Evolutionary conservation across 2,888 invertebrate species (phyloP).

Genomic region (Limnephilus auricula): DNA sequence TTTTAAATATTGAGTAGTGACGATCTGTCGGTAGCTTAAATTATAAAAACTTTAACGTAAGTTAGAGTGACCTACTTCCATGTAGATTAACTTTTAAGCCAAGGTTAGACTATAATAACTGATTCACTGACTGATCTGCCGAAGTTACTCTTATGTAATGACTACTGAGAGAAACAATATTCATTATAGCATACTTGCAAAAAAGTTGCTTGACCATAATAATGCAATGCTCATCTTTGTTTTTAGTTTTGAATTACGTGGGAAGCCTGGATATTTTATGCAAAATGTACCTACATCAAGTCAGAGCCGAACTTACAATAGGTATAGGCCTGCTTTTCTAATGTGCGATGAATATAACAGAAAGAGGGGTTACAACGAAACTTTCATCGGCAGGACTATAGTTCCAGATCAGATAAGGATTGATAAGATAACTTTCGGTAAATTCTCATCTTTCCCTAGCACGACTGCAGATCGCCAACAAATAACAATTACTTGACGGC

Average conservation of each 20-base stretch:
- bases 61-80: background rate
- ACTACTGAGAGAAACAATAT: background rate
- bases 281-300: background rate
- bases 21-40: background rate
- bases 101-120: background rate
- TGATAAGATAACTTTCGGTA: too few species aligned
- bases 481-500: too few species aligned
- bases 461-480: too few species aligned
- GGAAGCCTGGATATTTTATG: background rate
- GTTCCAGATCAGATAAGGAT: too few species aligned
- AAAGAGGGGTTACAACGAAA: too few species aligned
- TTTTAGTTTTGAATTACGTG: background rate
- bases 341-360: too few species aligned
- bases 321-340: too few species aligned
- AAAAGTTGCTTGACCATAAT: background rate
- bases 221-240: background rate
- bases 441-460: too few species aligned
- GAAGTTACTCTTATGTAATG: background rate
- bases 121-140: background rate
- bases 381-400: too few species aligned
- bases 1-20: too few species aligned
- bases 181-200: background rate
- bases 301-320: background rate
- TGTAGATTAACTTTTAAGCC: background rate
- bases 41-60: background rate